phyloP scores from a whole-genome alignment of 2,113 vertebrate genomes.

The Notothenia rossii region DNA sequence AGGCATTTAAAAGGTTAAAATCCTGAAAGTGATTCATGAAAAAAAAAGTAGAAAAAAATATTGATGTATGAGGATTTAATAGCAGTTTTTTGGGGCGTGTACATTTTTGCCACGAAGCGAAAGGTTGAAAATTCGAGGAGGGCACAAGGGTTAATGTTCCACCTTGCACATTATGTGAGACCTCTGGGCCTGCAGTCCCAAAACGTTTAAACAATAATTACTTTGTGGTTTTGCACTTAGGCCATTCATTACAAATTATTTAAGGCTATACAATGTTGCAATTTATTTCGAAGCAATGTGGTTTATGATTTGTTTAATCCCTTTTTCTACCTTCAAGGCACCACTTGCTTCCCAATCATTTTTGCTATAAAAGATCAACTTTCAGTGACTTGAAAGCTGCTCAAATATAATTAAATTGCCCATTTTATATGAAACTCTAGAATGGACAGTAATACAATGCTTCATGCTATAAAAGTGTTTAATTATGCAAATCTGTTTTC shows the following conservation, averaged over 20 bases:
- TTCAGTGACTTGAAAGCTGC: constrained; percentile 10
- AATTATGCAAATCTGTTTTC: background rate
- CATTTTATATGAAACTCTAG: background rate
- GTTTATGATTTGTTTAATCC: constrained; percentile 4
- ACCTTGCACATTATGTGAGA: background rate
- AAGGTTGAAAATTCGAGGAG: too few relatives aligned
- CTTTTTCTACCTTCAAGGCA: background rate
- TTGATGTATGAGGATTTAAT: too few relatives aligned
- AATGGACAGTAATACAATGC: constrained; percentile 7
- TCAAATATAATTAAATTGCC: background rate
- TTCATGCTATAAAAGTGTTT: background rate
- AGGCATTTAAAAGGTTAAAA: too few relatives aligned
- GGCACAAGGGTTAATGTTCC: background rate
- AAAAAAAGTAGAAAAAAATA: too few relatives aligned
- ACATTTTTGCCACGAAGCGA: too few relatives aligned
- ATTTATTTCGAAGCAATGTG: constrained; percentile 9
- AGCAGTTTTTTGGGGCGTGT: too few relatives aligned
- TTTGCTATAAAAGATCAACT: constrained; percentile 6
- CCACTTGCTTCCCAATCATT: background rate
- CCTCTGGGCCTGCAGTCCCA: background rate
- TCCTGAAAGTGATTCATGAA: too few relatives aligned
- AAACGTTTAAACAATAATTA: background rate
- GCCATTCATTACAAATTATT: background rate
- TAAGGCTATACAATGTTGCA: background rate
- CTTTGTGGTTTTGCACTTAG: constrained; percentile 3